A percentile compares a stretch with the other conserved stretches of the same genome.
Evolutionary conservation across 2,888 invertebrate genomes (phyloP).

Genomic region (Philereme transversata): DNA sequence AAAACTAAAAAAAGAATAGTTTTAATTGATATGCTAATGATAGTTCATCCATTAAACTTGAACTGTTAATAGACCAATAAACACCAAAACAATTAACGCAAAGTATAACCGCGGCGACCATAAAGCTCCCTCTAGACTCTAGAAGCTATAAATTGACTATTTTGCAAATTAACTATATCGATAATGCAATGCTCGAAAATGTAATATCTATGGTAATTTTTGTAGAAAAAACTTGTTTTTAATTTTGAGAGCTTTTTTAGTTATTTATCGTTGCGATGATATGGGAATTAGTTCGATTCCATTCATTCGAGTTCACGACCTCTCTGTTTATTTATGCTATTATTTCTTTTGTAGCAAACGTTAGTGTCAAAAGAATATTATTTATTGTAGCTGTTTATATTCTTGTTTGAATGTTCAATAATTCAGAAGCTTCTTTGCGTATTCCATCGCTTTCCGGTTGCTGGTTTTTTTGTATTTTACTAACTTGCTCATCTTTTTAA

Average conservation of each 20-base stretch:
- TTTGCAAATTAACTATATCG: constrained; percentile 24
- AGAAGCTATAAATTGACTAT: constrained; percentile 19
- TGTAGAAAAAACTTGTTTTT: constrained; percentile 15
- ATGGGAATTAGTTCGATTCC: constrained; percentile 25
- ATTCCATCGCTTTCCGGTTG: background rate
- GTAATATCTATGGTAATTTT: constrained; percentile 25
- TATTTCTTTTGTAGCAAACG: constrained; percentile 32
- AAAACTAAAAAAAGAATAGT: background rate
- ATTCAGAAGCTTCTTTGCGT: background rate
- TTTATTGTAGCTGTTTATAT: constrained; percentile 2
- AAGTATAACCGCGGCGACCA: constrained; percentile 7
- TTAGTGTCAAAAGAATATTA: constrained; percentile 14
- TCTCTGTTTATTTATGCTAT: constrained; percentile 37
- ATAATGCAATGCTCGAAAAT: constrained; percentile 17
- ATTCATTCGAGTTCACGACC: constrained; percentile 38
- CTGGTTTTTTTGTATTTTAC: background rate
- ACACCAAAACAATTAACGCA: constrained; percentile 16
- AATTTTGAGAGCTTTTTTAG: constrained; percentile 12
- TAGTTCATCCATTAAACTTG: constrained; percentile 4
- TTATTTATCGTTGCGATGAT: constrained; percentile 24
- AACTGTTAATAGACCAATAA: constrained; percentile 16
- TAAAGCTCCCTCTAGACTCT: constrained; percentile 12
- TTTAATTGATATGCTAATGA: constrained; percentile 1
- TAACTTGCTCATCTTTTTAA: constrained; percentile 34
- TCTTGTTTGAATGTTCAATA: background rate